These are phyloP conservation scores for Hesperia comma DNA, from an alignment of 2,888 invertebrate genomes.

Conservation along the genomic window DNA sequence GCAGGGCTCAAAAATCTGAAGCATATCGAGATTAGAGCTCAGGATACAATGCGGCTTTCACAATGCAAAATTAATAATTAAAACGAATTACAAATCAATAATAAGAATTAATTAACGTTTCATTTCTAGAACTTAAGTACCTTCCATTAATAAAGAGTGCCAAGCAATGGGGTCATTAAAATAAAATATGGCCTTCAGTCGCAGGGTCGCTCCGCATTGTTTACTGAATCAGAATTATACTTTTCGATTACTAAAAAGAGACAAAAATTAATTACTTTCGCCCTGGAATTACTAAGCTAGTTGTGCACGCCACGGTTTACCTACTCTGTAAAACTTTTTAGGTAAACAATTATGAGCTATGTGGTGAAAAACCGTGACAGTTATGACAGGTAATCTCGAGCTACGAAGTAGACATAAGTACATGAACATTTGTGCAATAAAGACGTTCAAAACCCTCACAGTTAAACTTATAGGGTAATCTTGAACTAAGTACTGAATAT, in stretches of 20 bases:
- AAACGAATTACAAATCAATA: not conserved
- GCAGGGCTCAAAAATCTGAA: not conserved
- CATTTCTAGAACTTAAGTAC: not conserved
- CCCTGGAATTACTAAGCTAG: not conserved
- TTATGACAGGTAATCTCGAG: no score
- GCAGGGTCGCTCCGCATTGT: not conserved
- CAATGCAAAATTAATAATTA: not conserved
- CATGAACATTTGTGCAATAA: no score
- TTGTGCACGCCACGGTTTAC: no score
- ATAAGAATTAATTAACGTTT: not conserved
- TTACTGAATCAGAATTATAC: constrained; percentile 2
- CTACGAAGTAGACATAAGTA: no score
- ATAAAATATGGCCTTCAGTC: not conserved
- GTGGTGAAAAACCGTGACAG: no score
- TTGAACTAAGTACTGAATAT: no score
- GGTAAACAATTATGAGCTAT: no score
- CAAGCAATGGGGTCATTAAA: constrained; percentile 1
- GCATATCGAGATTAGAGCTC: not conserved
- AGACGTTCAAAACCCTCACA: no score
- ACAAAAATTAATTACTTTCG: not conserved
- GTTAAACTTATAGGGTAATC: no score
- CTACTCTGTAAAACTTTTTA: no score
- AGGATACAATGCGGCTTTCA: no score
- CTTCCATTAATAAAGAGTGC: not conserved
- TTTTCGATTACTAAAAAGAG: not conserved